phyloP scores from a whole-genome alignment of 2,888 invertebrate species.

The Tyria jacobaeae region DNA sequence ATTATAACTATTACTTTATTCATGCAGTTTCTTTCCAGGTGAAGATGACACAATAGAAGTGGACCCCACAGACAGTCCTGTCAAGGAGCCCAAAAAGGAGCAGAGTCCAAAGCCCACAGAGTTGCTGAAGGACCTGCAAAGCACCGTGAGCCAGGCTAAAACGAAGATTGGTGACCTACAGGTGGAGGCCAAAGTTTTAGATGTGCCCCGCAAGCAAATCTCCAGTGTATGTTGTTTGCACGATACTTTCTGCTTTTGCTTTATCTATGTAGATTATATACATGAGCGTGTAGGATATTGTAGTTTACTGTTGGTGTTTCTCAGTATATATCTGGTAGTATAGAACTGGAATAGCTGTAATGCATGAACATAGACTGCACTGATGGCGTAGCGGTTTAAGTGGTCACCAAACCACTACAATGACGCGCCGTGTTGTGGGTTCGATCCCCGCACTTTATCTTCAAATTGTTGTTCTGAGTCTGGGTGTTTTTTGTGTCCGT shows the following conservation, averaged over 20 bases:
- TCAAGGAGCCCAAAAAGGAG: conserved; percentile 60
- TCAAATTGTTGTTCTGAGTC: too few relatives aligned
- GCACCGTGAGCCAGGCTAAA: conserved; percentile 86
- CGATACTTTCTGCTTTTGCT: conserved; percentile 69
- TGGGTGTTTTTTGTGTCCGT: too few relatives aligned
- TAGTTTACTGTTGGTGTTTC: too few relatives aligned
- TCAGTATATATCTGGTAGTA: too few relatives aligned
- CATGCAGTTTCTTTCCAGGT: conserved; percentile 52
- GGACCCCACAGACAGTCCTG: conserved; percentile 56
- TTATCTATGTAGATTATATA: conserved; percentile 32
- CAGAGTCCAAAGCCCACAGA: conserved; percentile 73
- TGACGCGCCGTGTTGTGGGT: too few relatives aligned
- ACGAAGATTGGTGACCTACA: conserved; percentile 88
- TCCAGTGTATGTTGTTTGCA: conserved; percentile 80
- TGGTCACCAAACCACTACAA: too few relatives aligned
- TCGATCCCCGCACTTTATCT: too few relatives aligned
- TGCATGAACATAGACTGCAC: too few relatives aligned
- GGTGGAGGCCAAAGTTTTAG: conserved; percentile 76
- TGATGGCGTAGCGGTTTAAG: too few relatives aligned
- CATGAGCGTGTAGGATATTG: neutral
- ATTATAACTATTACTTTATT: too few relatives aligned
- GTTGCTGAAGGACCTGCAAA: conserved; percentile 84
- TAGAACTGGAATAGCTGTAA: too few relatives aligned
- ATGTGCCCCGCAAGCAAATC: conserved; percentile 69
- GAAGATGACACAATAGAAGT: conserved; percentile 79